A percentile compares a stretch with the other conserved stretches of the same genome.
Evolutionary conservation across 2,113 vertebrate species (phyloP).

Genomic region (Microcebus tavaratra): DNA sequence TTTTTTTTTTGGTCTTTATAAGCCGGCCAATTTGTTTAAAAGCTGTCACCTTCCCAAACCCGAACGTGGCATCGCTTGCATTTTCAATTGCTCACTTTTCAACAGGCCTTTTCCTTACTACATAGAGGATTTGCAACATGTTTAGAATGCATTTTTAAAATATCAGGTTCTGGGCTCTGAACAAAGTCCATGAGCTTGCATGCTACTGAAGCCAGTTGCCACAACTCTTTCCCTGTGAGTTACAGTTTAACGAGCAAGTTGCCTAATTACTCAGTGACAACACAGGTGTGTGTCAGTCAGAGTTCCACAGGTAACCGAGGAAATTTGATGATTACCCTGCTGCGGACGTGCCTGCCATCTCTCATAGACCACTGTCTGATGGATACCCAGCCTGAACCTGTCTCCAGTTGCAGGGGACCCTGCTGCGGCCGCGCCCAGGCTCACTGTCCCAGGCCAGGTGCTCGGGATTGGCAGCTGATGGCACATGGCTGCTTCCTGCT

Average conservation of each 20-base stretch:
- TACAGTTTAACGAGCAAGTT: not conserved
- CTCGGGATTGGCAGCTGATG: not conserved
- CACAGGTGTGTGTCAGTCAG: not conserved
- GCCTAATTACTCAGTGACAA: not conserved
- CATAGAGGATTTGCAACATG: not conserved
- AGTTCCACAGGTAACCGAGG: conserved; percentile 29
- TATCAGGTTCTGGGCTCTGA: not conserved
- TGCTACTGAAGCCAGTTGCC: conserved; percentile 38
- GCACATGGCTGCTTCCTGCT: not conserved
- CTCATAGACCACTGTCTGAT: not conserved
- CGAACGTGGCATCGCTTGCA: not conserved
- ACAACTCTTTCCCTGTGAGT: conserved; percentile 6
- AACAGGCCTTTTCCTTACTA: not conserved
- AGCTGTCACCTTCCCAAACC: not conserved
- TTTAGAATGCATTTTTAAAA: not conserved
- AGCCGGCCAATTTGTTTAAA: conserved; percentile 32
- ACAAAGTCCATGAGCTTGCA: not conserved
- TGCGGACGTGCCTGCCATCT: not conserved
- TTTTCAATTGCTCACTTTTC: not conserved
- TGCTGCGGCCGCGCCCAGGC: not conserved
- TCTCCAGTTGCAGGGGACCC: not conserved
- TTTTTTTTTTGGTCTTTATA: not conserved
- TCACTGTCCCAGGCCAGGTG: not conserved
- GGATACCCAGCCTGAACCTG: not conserved
- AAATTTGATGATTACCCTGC: not conserved